Percentiles rank a stretch among this genome's conserved stretches.
Evolutionary conservation across 2,797 vertebrate species (phyloP).

Genomic region (Denticeps clupeoides): DNA sequence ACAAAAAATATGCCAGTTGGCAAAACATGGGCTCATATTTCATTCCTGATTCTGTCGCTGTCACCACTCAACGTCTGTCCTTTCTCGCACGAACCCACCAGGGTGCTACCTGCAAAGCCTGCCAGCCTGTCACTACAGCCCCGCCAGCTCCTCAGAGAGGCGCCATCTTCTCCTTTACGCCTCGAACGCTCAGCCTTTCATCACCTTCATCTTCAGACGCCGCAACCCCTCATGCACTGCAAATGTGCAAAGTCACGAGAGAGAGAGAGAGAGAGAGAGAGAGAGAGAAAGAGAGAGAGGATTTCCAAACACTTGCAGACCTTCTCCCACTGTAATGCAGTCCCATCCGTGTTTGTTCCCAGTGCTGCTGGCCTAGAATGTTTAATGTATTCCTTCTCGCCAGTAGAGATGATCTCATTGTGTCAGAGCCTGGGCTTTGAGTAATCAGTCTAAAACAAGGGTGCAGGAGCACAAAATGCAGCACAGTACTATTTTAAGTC

Average conservation of each 20-base stretch:
- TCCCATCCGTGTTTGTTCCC: conserved; percentile 30
- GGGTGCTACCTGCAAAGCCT: no score
- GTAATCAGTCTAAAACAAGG: conserved; percentile 63
- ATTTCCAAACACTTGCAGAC: conserved; percentile 2
- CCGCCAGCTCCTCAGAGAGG: background rate
- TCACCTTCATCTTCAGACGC: no score
- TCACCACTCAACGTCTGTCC: no score
- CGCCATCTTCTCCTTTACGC: conserved; percentile 7
- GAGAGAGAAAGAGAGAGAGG: conserved; percentile 1
- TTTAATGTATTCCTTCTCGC: conserved; percentile 53
- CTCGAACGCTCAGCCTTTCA: background rate
- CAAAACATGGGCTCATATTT: no score
- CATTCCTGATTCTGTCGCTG: no score
- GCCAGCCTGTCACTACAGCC: no score
- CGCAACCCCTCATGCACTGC: no score
- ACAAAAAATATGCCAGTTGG: no score
- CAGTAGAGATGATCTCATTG: conserved; percentile 66
- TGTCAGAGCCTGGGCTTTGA: conserved; percentile 65
- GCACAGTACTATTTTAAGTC: conserved; percentile 25
- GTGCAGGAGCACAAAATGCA: conserved; percentile 24
- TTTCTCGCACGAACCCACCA: no score
- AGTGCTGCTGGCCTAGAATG: conserved; percentile 58
- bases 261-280: background rate
- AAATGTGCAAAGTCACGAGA: no score
- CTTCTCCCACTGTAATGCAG: conserved; percentile 7